phyloP scores from a whole-genome alignment of 1,140 invertebrate genomes.

The Heliconius melpomene region DNA sequence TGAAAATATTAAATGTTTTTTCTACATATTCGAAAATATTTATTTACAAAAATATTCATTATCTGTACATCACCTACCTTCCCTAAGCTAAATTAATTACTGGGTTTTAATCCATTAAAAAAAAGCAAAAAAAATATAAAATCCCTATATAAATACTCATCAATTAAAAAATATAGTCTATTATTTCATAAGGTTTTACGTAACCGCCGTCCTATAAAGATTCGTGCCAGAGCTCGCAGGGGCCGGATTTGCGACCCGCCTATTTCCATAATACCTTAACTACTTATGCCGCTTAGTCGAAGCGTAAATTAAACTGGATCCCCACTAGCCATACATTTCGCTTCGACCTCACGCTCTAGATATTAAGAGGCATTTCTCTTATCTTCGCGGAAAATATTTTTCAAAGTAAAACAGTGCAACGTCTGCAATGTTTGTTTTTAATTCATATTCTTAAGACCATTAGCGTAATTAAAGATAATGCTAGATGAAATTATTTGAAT shows the following conservation, averaged over 20 bases:
- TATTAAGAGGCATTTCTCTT: slow-evolving; percentile 32
- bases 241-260: slow-evolving; percentile 43
- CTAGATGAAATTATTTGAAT: background rate
- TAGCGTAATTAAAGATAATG: background rate
- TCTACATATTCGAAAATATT: no score
- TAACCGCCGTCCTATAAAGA: slow-evolving; percentile 22
- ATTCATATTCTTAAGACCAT: background rate
- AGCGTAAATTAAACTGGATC: slow-evolving; percentile 45
- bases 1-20: background rate
- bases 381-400: slow-evolving; percentile 32
- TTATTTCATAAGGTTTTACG: background rate
- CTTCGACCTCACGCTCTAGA: slow-evolving; percentile 20
- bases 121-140: background rate
- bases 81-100: no score
- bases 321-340: slow-evolving; percentile 28
- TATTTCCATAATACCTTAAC: slow-evolving; percentile 47
- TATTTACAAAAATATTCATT: no score
- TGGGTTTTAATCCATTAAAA: no score
- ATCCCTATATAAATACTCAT: background rate
- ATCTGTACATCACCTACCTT: no score
- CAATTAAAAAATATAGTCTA: background rate
- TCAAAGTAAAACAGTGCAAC: background rate
- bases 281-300: slow-evolving; percentile 48
- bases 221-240: slow-evolving; percentile 41
- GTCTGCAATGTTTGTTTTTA: background rate